phyloP scores from a whole-genome alignment of 2,888 invertebrate species.

The Meandrusa payeni region DNA sequence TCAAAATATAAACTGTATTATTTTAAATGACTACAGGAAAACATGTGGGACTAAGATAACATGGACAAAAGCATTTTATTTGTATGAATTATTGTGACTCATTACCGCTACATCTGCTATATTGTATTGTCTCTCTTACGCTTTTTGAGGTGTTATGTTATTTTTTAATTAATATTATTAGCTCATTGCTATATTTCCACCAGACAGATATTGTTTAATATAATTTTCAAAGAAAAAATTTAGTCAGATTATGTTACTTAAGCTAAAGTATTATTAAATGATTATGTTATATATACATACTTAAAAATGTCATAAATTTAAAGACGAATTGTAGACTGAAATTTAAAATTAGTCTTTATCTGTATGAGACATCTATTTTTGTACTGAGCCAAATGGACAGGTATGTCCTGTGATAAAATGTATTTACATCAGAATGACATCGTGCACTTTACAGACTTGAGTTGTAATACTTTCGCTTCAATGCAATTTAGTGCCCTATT shows the following conservation, averaged over 20 bases:
- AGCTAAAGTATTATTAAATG: too few species aligned
- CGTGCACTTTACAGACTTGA: slow-evolving; percentile 4
- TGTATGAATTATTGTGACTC: slow-evolving; percentile 3
- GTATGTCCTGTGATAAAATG: slow-evolving; percentile 1
- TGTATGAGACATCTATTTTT: slow-evolving; percentile 14
- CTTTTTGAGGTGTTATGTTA: too few species aligned
- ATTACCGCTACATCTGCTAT: neutral
- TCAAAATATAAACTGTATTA: slow-evolving; percentile 7
- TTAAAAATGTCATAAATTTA: too few species aligned
- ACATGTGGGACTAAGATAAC: slow-evolving; percentile 8
- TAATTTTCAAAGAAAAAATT: too few species aligned
- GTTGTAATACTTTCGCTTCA: slow-evolving; percentile 15
- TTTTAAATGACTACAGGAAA: slow-evolving; percentile 18
- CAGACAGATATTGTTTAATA: too few species aligned
- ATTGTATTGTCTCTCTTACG: neutral
- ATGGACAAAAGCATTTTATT: slow-evolving; percentile 12
- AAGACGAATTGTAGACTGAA: too few species aligned
- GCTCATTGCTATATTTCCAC: too few species aligned
- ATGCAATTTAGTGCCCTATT: slow-evolving; percentile 19
- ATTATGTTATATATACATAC: too few species aligned
- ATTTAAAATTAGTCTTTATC: too few species aligned
- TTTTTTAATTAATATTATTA: too few species aligned
- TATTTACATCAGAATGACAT: slow-evolving; percentile 4
- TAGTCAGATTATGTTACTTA: too few species aligned
- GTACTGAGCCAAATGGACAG: slow-evolving; percentile 9